Evolutionary conservation across 1,140 invertebrate species (phyloP).

Genomic region (Drosophila rhopaloa): DNA sequence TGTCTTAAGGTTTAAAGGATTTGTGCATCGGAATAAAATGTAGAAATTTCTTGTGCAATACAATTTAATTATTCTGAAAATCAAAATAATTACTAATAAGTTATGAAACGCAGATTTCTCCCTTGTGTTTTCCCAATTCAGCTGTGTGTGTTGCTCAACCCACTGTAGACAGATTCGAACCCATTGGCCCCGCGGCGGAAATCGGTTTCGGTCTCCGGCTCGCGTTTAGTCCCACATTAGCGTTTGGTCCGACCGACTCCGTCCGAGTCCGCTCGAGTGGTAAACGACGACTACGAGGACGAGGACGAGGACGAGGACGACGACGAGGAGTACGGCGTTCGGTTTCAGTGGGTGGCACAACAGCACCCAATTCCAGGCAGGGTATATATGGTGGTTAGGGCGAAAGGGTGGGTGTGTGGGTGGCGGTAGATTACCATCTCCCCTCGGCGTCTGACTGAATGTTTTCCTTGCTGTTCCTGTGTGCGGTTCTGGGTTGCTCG

Average conservation of each 20-base stretch:
- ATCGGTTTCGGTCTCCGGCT: conserved; percentile 70
- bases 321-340: conserved; percentile 13
- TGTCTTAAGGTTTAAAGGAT: no score
- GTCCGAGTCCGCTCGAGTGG: conserved; percentile 49
- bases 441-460: conserved; percentile 33
- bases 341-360: conserved; percentile 27
- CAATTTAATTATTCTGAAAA: neutral
- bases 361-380: neutral
- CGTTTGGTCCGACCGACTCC: conserved; percentile 47
- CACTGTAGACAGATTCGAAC: conserved; percentile 15
- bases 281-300: conserved; percentile 35
- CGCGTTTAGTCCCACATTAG: conserved; percentile 77
- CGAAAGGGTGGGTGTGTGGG: conserved; percentile 12
- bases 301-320: conserved; percentile 3
- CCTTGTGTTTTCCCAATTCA: neutral
- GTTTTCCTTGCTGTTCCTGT: conserved; percentile 31
- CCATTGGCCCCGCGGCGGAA: conserved; percentile 50
- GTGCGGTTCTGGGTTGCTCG: conserved; percentile 16
- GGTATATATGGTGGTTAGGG: conserved; percentile 4
- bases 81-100: neutral
- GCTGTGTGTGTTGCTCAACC: neutral
- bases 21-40: no score
- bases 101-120: neutral
- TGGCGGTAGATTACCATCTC: conserved; percentile 43
- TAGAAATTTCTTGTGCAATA: no score